Percentiles rank a stretch among this genome's conserved stretches.
Evolutionary conservation across 2,797 vertebrate genomes (phyloP).

Genomic region (Carapus acus): DNA sequence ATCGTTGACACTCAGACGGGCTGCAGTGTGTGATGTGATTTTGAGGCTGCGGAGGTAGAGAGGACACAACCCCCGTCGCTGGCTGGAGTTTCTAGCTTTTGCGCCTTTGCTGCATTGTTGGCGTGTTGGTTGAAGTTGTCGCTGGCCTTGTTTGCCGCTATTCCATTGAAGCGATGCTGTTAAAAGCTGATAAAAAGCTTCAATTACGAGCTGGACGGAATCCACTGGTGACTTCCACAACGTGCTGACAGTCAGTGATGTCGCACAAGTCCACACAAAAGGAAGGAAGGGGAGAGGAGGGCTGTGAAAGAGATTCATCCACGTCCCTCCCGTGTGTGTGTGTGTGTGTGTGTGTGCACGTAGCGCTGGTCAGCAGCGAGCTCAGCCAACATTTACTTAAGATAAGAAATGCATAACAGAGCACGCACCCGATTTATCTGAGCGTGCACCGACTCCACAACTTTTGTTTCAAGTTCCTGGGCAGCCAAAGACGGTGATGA

Average conservation of each 20-base stretch:
- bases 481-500: conserved; percentile 15
- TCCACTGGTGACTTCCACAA: conserved; percentile 1
- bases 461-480: conserved; percentile 14
- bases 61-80: no score
- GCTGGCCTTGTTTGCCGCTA: background rate
- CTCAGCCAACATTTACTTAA: conserved; percentile 36
- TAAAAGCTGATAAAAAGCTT: conserved; percentile 30
- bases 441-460: conserved; percentile 5
- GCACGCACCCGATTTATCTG: conserved; percentile 16
- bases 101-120: no score
- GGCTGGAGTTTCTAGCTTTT: no score
- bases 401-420: conserved; percentile 15
- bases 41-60: no score
- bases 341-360: conserved; percentile 15
- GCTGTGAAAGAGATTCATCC: conserved; percentile 15
- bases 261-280: conserved; percentile 10
- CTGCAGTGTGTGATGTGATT: no score
- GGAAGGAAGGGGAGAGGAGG: background rate
- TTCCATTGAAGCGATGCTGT: conserved; percentile 12
- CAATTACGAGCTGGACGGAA: conserved; percentile 16
- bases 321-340: no score
- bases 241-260: conserved; percentile 24
- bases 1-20: no score
- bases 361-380: conserved; percentile 28
- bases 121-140: conserved; percentile 2